Evolutionary conservation across 2,888 invertebrate genomes (phyloP).

Genomic region (Caenorhabditis sp.): DNA sequence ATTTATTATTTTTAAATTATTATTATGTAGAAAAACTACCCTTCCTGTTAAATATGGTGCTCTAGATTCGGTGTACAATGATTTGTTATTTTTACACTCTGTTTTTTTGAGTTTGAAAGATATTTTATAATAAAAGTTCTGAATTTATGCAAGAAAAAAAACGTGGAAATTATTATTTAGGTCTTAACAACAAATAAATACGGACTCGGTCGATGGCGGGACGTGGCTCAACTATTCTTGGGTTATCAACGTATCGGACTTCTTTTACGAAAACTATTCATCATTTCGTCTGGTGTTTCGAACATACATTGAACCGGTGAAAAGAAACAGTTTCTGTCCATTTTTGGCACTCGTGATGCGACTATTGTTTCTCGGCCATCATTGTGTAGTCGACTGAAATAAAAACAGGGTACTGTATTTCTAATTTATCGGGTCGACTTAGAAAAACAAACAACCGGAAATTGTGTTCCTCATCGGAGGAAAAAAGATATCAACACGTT

Average conservation of each 20-base stretch:
- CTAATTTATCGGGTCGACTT: background rate
- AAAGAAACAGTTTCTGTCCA: constrained; percentile 42
- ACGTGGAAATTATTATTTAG: no score
- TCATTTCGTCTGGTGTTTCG: constrained; percentile 6
- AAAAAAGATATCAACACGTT: no score
- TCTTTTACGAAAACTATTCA: background rate
- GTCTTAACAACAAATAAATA: no score
- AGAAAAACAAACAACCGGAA: background rate
- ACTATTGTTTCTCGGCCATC: constrained; percentile 28
- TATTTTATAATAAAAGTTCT: no score
- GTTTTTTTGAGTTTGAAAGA: no score
- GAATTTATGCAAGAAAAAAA: no score
- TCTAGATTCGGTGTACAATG: constrained; percentile 1
- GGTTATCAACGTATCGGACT: no score
- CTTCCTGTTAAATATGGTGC: constrained; percentile 4
- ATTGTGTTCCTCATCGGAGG: background rate
- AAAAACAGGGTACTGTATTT: no score
- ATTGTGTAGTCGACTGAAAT: constrained; percentile 29
- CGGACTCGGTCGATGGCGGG: no score
- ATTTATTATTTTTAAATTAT: background rate
- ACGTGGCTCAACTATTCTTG: no score
- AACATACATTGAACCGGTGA: constrained; percentile 42
- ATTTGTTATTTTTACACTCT: background rate
- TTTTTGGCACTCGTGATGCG: constrained; percentile 24
- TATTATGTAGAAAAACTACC: background rate